Conservation (phyloP, 37 sponge, comb jelly and placozoan species). For the Dysidea cf. avara region DNA sequence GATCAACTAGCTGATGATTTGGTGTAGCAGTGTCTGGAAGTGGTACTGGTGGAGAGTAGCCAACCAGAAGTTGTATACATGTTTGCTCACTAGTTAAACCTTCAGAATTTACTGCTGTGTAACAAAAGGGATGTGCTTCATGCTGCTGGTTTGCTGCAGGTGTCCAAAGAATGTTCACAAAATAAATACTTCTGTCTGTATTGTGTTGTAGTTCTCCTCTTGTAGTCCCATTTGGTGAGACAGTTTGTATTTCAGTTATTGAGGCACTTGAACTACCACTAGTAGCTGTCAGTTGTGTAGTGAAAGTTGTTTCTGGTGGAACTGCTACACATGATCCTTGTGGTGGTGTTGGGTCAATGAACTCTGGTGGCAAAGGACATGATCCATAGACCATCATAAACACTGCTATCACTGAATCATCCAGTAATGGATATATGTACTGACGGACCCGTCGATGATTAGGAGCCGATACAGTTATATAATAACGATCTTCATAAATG, state of each 20-base stretch:
- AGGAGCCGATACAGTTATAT: conserved; percentile 18
- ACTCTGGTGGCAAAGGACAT: too few relatives aligned
- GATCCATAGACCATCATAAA: too few relatives aligned
- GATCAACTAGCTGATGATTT: too few relatives aligned
- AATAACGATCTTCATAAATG: conserved; percentile 40
- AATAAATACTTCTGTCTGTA: background rate
- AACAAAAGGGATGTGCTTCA: conserved; percentile 29
- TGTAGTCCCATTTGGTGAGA: background rate
- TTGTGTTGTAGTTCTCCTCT: conserved; percentile 4
- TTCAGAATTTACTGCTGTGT: conserved; percentile 28
- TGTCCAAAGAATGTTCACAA: conserved; percentile 24
- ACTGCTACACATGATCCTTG: too few relatives aligned
- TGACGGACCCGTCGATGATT: conserved; percentile 9
- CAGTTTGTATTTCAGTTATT: too few relatives aligned
- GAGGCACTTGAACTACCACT: too few relatives aligned
- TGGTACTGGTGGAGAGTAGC: too few relatives aligned
- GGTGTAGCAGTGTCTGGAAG: background rate
- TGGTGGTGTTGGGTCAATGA: too few relatives aligned
- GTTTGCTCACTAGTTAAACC: conserved; percentile 30
- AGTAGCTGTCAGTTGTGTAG: too few relatives aligned
- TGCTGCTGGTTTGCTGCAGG: conserved; percentile 13
- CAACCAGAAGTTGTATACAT: too few relatives aligned
- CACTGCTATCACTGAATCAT: background rate
- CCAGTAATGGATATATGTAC: conserved; percentile 5
- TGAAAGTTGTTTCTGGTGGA: too few relatives aligned